Percentiles rank a stretch among this genome's conserved stretches.
Evolutionary conservation across 2,888 invertebrate genomes (phyloP).

Genomic region (Ennomos quercinarius): DNA sequence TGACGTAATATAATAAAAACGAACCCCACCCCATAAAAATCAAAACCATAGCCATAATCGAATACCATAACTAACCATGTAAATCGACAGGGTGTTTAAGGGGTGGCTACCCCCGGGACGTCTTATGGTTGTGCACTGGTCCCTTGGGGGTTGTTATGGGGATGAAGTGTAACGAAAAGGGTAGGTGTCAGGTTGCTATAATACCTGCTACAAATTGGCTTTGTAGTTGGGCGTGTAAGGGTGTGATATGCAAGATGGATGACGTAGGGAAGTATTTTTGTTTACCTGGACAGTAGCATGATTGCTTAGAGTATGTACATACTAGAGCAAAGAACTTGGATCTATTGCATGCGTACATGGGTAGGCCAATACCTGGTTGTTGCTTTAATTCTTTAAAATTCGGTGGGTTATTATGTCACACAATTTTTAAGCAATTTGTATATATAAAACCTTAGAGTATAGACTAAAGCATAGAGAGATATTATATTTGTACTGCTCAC

Average conservation of each 20-base stretch:
- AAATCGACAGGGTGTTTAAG: constrained; percentile 36
- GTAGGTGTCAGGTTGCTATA: constrained; percentile 15
- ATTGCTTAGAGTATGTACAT: too few relatives aligned
- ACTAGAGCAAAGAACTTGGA: too few relatives aligned
- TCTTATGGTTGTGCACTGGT: constrained; percentile 3
- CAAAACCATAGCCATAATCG: constrained; percentile 37
- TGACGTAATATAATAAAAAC: constrained; percentile 11
- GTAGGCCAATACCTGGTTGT: too few relatives aligned
- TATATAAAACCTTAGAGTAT: too few relatives aligned
- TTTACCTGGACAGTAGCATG: background rate
- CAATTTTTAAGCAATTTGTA: too few relatives aligned
- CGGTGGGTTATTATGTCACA: too few relatives aligned
- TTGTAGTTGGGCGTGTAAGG: background rate
- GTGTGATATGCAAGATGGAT: constrained; percentile 1
- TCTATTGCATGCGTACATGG: too few relatives aligned
- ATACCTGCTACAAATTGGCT: constrained; percentile 2
- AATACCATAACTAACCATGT: constrained; percentile 34
- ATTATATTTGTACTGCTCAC: too few relatives aligned
- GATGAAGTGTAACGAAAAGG: constrained; percentile 13
- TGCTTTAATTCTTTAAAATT: too few relatives aligned
- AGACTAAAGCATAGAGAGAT: too few relatives aligned
- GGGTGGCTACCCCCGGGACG: constrained; percentile 20
- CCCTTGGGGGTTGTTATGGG: constrained; percentile 11
- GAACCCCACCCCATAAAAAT: constrained; percentile 24
- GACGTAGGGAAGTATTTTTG: background rate